Evolutionary conservation across 2,888 invertebrate species (phyloP).

Genomic region (Linnaemya vulpina): DNA sequence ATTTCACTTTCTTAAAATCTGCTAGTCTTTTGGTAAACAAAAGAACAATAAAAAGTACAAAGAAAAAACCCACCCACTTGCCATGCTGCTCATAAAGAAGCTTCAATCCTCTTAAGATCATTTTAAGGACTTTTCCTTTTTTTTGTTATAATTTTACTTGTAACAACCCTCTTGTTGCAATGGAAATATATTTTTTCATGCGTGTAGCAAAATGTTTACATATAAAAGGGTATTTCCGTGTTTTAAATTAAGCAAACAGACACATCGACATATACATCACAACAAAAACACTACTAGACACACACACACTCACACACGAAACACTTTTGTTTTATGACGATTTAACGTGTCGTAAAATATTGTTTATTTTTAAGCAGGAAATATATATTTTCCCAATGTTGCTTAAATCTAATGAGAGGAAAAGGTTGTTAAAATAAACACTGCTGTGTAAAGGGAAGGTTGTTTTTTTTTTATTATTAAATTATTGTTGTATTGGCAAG

Average conservation of each 20-base stretch:
- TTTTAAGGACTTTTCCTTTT: constrained; percentile 30
- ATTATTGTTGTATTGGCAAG: constrained; percentile 1
- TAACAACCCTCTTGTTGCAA: constrained; percentile 32
- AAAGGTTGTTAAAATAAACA: constrained; percentile 1
- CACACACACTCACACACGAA: neutral
- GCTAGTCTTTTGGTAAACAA: constrained; percentile 48
- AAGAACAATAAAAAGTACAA: constrained; percentile 40
- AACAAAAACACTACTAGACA: neutral
- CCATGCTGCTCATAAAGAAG: neutral
- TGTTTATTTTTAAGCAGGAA: constrained; percentile 3
- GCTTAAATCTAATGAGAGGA: constrained; percentile 9
- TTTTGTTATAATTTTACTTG: constrained; percentile 26
- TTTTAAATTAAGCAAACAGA: constrained; percentile 2
- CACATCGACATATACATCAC: neutral
- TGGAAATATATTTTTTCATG: constrained; percentile 1
- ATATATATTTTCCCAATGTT: neutral
- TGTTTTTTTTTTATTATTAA: neutral
- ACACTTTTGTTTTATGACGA: neutral
- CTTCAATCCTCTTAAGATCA: constrained; percentile 49
- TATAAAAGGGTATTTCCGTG: constrained; percentile 19
- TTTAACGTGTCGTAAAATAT: constrained; percentile 20
- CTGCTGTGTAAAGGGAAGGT: neutral
- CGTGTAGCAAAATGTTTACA: neutral
- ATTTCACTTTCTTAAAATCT: constrained; percentile 34
- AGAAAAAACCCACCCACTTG: neutral